These are phyloP conservation scores for Epinephelus malabaricus DNA, from an alignment of 2,797 vertebrate genomes.

Conservation along the genomic window DNA sequence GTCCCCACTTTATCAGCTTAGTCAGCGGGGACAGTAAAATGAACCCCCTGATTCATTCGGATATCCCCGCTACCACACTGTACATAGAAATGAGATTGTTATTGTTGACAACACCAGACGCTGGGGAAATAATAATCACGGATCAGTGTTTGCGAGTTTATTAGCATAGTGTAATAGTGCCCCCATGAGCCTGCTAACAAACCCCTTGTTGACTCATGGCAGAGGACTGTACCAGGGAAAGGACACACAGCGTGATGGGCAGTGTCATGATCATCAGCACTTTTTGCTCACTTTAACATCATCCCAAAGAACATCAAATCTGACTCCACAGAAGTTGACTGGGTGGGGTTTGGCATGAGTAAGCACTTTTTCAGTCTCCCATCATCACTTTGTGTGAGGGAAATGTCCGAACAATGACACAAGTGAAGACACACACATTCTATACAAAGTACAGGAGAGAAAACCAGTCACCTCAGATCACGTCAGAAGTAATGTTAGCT, in stretches of 20 bases:
- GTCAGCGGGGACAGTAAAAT: conserved; percentile 19
- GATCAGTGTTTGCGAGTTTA: conserved; percentile 26
- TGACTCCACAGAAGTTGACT: neutral
- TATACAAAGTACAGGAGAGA: neutral
- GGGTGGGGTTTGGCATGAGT: conserved; percentile 5
- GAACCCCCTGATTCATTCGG: conserved; percentile 12
- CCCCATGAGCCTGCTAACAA: conserved; percentile 11
- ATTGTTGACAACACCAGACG: conserved; percentile 1
- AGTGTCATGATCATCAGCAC: conserved; percentile 46
- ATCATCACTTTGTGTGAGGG: conserved; percentile 35
- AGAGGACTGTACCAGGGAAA: neutral
- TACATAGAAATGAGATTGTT: conserved; percentile 1
- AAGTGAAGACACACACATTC: neutral
- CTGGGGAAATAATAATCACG: neutral
- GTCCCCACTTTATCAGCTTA: conserved; percentile 40
- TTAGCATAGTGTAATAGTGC: conserved; percentile 34
- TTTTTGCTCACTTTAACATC: conserved; percentile 28
- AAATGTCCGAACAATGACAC: conserved; percentile 16
- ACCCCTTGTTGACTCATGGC: neutral
- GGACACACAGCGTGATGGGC: conserved; percentile 28
- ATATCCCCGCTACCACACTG: neutral
- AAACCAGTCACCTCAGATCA: conserved; percentile 3
- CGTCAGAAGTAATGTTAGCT: neutral
- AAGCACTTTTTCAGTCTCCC: conserved; percentile 28
- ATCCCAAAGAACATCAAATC: conserved; percentile 31